Conservation (phyloP, 2,113 vertebrate species). For the Phyllostomus hastatus region DNA sequence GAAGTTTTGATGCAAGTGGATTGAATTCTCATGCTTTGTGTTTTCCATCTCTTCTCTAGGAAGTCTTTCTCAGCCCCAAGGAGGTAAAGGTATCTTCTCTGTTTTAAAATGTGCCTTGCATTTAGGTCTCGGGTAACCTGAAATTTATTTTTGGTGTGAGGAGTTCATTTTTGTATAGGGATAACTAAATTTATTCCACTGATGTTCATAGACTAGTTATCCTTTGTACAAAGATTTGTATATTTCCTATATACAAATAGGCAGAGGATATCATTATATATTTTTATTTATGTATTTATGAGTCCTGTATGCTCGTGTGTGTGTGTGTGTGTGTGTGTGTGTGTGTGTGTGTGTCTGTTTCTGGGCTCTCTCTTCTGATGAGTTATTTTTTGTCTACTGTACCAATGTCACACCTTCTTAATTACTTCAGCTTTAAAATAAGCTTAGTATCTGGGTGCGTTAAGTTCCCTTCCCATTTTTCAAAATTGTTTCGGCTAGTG, state of each 20-base stretch:
- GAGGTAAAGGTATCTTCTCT: not conserved
- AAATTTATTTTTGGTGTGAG: not conserved
- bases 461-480: not conserved
- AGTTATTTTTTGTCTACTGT: not conserved
- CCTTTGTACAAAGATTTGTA: not conserved
- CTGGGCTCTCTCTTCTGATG: not conserved
- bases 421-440: not conserved
- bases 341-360: not conserved
- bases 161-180: not conserved
- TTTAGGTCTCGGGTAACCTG: not conserved
- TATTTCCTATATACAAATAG: not conserved
- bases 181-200: not conserved
- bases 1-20: not conserved
- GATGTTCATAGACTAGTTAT: not conserved
- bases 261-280: not conserved
- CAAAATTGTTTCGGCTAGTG: not conserved
- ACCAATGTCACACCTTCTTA: not conserved
- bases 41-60: not conserved
- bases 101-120: not conserved
- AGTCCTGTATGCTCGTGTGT: not conserved
- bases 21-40: not conserved
- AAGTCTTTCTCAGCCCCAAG: not conserved
- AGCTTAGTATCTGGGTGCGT: not conserved
- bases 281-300: not conserved
- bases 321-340: not conserved